Evolutionary conservation across 2,888 invertebrate genomes (phyloP).

Genomic region (Boloria selene): DNA sequence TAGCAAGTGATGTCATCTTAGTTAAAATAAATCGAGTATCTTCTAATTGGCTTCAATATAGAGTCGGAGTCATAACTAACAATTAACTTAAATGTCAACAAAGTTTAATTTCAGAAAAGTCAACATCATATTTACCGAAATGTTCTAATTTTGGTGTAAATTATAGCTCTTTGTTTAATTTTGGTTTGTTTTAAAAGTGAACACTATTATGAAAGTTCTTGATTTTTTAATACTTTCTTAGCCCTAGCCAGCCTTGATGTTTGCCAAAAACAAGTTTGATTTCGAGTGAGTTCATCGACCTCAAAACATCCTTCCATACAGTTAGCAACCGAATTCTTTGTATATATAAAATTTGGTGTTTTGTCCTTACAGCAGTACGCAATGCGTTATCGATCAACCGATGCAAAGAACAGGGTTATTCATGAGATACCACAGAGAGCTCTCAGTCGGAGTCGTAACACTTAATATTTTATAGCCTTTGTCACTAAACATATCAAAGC

Average conservation of each 20-base stretch:
- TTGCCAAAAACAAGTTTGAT: conserved; percentile 68
- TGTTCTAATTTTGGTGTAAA: too few relatives aligned
- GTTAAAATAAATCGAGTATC: conserved; percentile 44
- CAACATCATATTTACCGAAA: too few relatives aligned
- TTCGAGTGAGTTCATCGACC: conserved; percentile 69
- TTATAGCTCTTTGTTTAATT: too few relatives aligned
- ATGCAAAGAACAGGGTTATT: conserved; percentile 38
- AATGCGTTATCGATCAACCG: conserved; percentile 46
- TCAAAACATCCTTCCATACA: conserved; percentile 43
- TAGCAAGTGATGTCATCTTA: conserved; percentile 58
- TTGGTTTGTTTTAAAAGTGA: too few relatives aligned
- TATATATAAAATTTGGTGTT: conserved; percentile 22
- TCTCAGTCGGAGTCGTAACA: conserved; percentile 31
- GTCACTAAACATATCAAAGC: conserved; percentile 25
- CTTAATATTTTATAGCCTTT: conserved; percentile 34
- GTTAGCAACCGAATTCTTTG: conserved; percentile 34
- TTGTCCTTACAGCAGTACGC: conserved; percentile 2
- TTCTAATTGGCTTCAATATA: conserved; percentile 54
- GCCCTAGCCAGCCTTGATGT: conserved; percentile 48
- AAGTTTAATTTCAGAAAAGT: background rate
- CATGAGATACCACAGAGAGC: conserved; percentile 28
- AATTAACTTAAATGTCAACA: conserved; percentile 24
- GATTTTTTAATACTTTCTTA: conserved; percentile 7
- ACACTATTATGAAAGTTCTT: too few relatives aligned
- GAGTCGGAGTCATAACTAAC: conserved; percentile 35